Conservation (phyloP, 2,113 vertebrate genomes). For the Ailuropoda melanoleuca region DNA sequence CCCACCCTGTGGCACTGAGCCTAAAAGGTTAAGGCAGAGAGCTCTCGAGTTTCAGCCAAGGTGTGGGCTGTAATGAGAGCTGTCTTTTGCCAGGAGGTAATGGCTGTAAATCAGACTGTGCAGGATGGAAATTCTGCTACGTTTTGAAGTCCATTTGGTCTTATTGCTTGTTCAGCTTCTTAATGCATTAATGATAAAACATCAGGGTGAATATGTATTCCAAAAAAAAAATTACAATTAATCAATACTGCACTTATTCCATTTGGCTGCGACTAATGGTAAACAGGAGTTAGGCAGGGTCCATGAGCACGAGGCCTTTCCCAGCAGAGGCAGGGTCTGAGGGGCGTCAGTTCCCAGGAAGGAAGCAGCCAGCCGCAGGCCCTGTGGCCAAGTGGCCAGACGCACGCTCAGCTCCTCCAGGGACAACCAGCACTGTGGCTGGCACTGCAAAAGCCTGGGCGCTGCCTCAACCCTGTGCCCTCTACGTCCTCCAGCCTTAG, state of each 20-base stretch:
- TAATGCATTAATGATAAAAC: constrained; percentile 85
- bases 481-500: rapidly evolving
- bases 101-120: constrained; percentile 75
- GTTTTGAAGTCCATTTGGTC: constrained; percentile 84
- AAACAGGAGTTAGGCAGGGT: neutral
- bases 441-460: neutral
- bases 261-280: constrained; percentile 26
- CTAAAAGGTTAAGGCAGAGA: constrained; percentile 25
- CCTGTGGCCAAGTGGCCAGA: neutral
- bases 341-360: neutral
- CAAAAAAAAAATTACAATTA: constrained; percentile 56
- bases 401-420: neutral
- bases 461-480: neutral
- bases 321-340: neutral
- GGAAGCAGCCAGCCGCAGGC: neutral
- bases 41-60: constrained; percentile 64
- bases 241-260: constrained; percentile 80
- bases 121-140: constrained; percentile 69
- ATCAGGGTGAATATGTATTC: constrained; percentile 71
- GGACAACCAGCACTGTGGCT: neutral
- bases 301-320: neutral
- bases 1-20: neutral
- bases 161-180: constrained; percentile 86
- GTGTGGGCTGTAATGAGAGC: constrained; percentile 57
- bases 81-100: constrained; percentile 75